Percentiles rank a stretch among this genome's conserved stretches.
Conservation (phyloP, 1,140 invertebrate species). For the Drosophila sulfurigaster region DNA sequence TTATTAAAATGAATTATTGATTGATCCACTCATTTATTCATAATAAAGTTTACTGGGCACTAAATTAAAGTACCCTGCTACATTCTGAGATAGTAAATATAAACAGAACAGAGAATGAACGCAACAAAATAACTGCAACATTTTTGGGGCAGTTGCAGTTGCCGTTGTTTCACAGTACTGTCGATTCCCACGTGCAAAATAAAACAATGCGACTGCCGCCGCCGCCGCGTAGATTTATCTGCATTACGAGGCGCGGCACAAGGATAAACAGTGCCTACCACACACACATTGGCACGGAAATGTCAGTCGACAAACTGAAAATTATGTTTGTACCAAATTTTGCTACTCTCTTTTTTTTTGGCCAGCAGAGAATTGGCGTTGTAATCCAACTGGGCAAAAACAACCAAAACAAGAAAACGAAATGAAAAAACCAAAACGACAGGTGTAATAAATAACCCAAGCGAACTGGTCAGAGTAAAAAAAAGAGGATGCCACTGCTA, state of each 20-base stretch:
- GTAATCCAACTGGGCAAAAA: conserved; percentile 58
- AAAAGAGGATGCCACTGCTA: conserved; percentile 4
- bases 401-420: conserved; percentile 35
- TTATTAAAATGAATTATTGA: no score
- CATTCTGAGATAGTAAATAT: no score
- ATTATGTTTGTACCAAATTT: conserved; percentile 81
- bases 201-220: conserved; percentile 62
- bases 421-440: conserved; percentile 69
- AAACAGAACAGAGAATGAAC: conserved; percentile 49
- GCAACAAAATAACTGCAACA: conserved; percentile 59
- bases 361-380: conserved; percentile 45
- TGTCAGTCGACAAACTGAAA: conserved; percentile 80
- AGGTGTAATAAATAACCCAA: conserved; percentile 81
- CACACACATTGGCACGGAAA: conserved; percentile 57
- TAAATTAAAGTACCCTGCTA: no score
- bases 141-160: conserved; percentile 33
- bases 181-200: conserved; percentile 78
- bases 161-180: conserved; percentile 17
- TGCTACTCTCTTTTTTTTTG: conserved; percentile 44
- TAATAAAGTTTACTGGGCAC: no score
- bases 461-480: conserved; percentile 54
- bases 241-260: conserved; percentile 58
- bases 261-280: conserved; percentile 54
- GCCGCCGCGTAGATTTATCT: conserved; percentile 75
- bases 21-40: no score